These are phyloP conservation scores for Masnerella sp. DNA, from an alignment of 2,888 invertebrate genomes.

Conservation along the genomic window DNA sequence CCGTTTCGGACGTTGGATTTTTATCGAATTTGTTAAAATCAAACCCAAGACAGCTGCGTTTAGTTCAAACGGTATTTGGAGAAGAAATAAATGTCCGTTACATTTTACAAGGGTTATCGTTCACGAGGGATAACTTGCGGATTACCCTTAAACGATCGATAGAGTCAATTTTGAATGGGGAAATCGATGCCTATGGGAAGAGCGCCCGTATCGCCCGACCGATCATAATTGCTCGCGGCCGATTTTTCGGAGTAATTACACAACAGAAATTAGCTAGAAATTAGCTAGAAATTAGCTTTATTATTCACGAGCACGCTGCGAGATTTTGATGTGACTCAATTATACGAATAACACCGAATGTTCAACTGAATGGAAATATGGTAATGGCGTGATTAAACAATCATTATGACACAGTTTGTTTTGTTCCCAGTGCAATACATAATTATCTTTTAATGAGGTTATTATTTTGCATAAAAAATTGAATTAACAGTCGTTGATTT, in stretches of 20 bases:
- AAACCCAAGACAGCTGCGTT: slow-evolving; percentile 42
- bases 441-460: no score
- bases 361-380: slow-evolving; percentile 36
- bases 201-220: slow-evolving; percentile 22
- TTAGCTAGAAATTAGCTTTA: slow-evolving; percentile 49
- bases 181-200: slow-evolving; percentile 43
- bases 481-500: no score
- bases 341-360: slow-evolving; percentile 35
- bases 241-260: slow-evolving; percentile 55
- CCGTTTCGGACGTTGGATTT: slow-evolving; percentile 12
- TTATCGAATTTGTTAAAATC: slow-evolving; percentile 43
- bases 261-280: slow-evolving; percentile 51
- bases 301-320: slow-evolving; percentile 34
- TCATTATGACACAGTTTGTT: background rate
- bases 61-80: slow-evolving; percentile 64
- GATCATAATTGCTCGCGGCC: slow-evolving; percentile 43
- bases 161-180: slow-evolving; percentile 53
- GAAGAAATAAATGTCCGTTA: slow-evolving; percentile 74
- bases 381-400: slow-evolving; percentile 38
- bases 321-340: slow-evolving; percentile 43
- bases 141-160: slow-evolving; percentile 71
- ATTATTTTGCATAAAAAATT: no score
- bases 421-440: no score
- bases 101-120: slow-evolving; percentile 72
- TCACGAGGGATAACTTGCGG: slow-evolving; percentile 65